Base-by-base conservation (phyloP, 1,140 invertebrate species). In the Onthophagus taurus region DNA sequence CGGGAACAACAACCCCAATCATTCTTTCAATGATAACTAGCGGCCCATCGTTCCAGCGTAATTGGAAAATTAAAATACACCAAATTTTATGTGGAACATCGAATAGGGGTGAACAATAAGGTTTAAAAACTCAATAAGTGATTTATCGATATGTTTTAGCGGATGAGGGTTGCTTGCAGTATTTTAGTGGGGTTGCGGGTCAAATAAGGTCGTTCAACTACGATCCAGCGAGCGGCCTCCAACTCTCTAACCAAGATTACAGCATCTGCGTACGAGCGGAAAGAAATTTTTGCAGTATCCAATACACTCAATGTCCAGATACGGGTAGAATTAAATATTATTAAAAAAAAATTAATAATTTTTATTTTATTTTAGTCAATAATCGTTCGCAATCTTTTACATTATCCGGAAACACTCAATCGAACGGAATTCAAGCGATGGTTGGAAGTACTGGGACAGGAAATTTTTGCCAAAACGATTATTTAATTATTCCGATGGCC, bases 181-280 rank as follows among this genome's bases (percentile, higher is more conserved):
- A 87, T 53, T 85, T 73, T 61, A 83, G 79, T 0, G 83, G 85
- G 0, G 80, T 89, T 0, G 80, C 81, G 14, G 88, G 87, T 0
- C 77, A 81, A 37, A 72, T 91, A 4, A 74, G 76, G 8, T 87
- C 84, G 2, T 92, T 85, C 61, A 92, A 92, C 65, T 91, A 83
- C 54, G 83, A 89, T 46, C 71, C 80, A 0, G 65, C 66, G 0
- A 70, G 64, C 1, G 87, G 87, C 0, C 65, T 85, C n/a, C 87
- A 91, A 57, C 68, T 92, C 1, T 86, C 85, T 16, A 90, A 90
- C 64, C 86, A 91, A 58, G 85, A 91, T 57, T 92, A 91, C 61
- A 84, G 84, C 42, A 80, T 88, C 36, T 92, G 89, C 58, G 75
- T 91, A 13, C 65, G 89, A 19, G 81, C 80, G 47, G 89, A 91